phyloP scores from a whole-genome alignment of 2,797 vertebrate genomes.

The Gadopsis bispinosus region DNA sequence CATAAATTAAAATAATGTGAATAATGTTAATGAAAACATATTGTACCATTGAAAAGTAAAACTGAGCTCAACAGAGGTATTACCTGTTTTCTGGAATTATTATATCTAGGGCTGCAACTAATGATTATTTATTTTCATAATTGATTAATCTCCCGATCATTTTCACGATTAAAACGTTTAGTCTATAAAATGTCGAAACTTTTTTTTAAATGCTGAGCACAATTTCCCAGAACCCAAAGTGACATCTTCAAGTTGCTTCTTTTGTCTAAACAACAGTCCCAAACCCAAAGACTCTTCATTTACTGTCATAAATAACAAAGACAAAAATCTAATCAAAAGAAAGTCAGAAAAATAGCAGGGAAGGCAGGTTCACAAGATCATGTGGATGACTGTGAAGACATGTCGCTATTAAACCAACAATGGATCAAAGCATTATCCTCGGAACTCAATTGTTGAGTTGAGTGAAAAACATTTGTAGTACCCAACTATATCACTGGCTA shows the following conservation, averaged over 20 bases:
- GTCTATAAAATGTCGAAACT: too few relatives aligned
- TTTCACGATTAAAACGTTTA: too few relatives aligned
- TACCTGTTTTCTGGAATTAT: not conserved
- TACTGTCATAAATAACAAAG: too few relatives aligned
- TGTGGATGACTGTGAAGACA: not conserved
- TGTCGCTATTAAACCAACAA: not conserved
- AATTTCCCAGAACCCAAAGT: too few relatives aligned
- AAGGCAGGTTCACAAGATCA: slow-evolving; percentile 10
- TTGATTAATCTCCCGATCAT: too few relatives aligned
- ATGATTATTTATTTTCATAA: too few relatives aligned
- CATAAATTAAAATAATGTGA: not conserved
- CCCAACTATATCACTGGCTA: not conserved
- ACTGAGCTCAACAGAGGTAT: not conserved
- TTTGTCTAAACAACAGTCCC: too few relatives aligned
- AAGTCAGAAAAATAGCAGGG: slow-evolving; percentile 4
- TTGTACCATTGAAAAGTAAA: not conserved
- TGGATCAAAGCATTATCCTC: not conserved
- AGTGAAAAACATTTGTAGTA: not conserved
- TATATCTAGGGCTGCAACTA: too few relatives aligned
- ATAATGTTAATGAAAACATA: not conserved
- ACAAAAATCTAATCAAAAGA: not conserved
- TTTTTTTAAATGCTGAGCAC: too few relatives aligned
- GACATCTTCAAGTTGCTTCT: too few relatives aligned
- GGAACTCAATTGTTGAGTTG: not conserved
- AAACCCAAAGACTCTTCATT: too few relatives aligned